Evolutionary conservation across 2,888 invertebrate species (phyloP).

Genomic region (Netelia virgata): DNA sequence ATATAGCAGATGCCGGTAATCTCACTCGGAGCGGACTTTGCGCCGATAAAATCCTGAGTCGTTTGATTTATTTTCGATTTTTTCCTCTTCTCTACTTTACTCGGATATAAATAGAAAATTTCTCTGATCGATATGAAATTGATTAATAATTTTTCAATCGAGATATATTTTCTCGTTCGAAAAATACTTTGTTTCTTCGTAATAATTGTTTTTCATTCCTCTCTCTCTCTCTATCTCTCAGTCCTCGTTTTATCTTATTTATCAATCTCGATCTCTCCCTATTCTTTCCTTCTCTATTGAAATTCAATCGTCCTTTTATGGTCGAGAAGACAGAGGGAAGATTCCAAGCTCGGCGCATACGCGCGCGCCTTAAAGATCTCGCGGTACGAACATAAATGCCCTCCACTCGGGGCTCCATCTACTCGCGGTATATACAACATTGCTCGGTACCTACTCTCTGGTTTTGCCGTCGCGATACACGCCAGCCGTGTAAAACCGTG

Average conservation of each 20-base stretch:
- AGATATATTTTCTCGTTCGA: too few relatives aligned
- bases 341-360: slow-evolving; percentile 18
- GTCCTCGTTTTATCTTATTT: slow-evolving; percentile 26
- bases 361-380: slow-evolving; percentile 49
- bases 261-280: slow-evolving; percentile 23
- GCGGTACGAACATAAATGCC: slow-evolving; percentile 58
- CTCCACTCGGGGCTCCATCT: slow-evolving; percentile 20
- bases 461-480: slow-evolving; percentile 34
- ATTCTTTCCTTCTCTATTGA: slow-evolving; percentile 52
- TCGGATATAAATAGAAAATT: too few relatives aligned
- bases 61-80: neutral
- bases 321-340: slow-evolving; percentile 35
- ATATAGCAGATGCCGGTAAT: too few relatives aligned
- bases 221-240: neutral
- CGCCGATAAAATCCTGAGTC: slow-evolving; percentile 6
- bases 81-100: too few relatives aligned
- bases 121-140: too few relatives aligned
- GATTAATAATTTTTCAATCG: too few relatives aligned
- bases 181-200: too few relatives aligned
- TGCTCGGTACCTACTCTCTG: slow-evolving; percentile 28
- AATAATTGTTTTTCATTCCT: too few relatives aligned
- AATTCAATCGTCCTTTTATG: slow-evolving; percentile 66
- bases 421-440: slow-evolving; percentile 36
- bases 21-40: neutral
- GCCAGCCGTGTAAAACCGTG: slow-evolving; percentile 47